These are phyloP conservation scores for Caenorhabditis sp. DNA, from an alignment of 2,888 invertebrate genomes.

Conservation along the genomic window DNA sequence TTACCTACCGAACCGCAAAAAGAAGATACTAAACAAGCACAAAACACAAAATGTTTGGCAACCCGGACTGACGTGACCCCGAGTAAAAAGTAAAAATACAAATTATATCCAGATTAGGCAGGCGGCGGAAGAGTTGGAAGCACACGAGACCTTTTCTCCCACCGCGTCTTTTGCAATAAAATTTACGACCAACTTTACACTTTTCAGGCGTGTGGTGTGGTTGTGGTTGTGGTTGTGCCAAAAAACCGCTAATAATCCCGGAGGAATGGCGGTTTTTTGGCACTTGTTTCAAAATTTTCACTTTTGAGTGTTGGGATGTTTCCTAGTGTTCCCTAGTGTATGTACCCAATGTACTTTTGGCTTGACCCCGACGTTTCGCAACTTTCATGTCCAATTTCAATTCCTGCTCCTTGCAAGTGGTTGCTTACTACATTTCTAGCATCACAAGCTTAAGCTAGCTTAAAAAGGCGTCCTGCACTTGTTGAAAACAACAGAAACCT, in stretches of 20 bases:
- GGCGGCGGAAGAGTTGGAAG: constrained; percentile 13
- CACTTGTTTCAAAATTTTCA: constrained; percentile 43
- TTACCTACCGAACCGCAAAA: too few species aligned
- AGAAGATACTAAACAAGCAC: not conserved
- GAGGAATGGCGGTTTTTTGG: constrained; percentile 40
- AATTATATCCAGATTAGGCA: constrained; percentile 48
- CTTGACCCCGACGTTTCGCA: too few species aligned
- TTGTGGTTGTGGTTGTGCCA: not conserved
- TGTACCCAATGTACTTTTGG: too few species aligned
- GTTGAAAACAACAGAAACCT: constrained; percentile 13
- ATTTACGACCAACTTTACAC: constrained; percentile 57
- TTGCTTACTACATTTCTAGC: not conserved
- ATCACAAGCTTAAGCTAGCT: too few species aligned
- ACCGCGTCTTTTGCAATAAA: constrained; percentile 41
- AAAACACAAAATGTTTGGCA: constrained; percentile 26
- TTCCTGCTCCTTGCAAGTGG: not conserved
- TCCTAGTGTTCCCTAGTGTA: not conserved
- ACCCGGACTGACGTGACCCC: constrained; percentile 11
- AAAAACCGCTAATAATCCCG: constrained; percentile 37
- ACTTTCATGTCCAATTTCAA: not conserved
- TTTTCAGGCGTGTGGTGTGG: constrained; percentile 10
- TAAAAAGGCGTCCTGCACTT: constrained; percentile 31
- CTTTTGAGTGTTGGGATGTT: not conserved
- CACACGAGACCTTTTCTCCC: constrained; percentile 40
- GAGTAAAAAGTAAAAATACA: constrained; percentile 6